These are phyloP conservation scores for Drosophila biarmipes DNA, from an alignment of 1,140 invertebrate species.

Conservation along the genomic window DNA sequence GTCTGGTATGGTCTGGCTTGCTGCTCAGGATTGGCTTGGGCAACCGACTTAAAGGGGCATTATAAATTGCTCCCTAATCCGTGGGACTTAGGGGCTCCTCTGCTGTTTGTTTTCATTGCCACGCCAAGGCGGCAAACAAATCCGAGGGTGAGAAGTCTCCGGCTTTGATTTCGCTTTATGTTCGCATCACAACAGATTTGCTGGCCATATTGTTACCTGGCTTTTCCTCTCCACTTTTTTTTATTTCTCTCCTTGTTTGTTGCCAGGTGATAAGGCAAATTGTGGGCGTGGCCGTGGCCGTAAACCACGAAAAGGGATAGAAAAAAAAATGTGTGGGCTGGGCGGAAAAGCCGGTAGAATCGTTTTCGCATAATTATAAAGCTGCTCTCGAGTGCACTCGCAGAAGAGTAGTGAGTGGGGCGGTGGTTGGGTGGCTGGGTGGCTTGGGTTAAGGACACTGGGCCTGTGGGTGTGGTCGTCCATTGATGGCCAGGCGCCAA, in stretches of 20 bases:
- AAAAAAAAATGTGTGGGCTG: neutral
- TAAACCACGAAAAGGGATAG: constrained; percentile 36
- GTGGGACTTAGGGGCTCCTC: constrained; percentile 14
- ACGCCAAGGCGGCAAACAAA: constrained; percentile 4
- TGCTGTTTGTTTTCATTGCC: constrained; percentile 42
- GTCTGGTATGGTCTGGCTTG: neutral
- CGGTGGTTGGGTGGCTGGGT: neutral
- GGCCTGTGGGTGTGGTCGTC: constrained; percentile 9
- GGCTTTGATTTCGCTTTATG: constrained; percentile 46
- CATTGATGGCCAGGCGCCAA: constrained; percentile 60
- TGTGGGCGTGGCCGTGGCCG: constrained; percentile 10
- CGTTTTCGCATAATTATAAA: constrained; percentile 49
- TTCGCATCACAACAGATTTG: constrained; percentile 40
- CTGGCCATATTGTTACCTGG: constrained; percentile 28
- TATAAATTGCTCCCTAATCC: constrained; percentile 50
- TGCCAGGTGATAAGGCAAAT: constrained; percentile 53
- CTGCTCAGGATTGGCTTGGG: constrained; percentile 3
- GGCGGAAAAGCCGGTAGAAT: constrained; percentile 3
- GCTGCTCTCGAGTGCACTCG: constrained; percentile 38
- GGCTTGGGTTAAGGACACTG: neutral
- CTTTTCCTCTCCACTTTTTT: neutral
- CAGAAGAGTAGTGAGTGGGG: constrained; percentile 12
- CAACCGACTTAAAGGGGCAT: constrained; percentile 39
- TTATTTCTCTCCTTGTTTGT: constrained; percentile 17
- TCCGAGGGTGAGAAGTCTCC: constrained; percentile 16